Base-by-base conservation (phyloP, 2,888 invertebrate genomes). In the Meloe dianella region DNA sequence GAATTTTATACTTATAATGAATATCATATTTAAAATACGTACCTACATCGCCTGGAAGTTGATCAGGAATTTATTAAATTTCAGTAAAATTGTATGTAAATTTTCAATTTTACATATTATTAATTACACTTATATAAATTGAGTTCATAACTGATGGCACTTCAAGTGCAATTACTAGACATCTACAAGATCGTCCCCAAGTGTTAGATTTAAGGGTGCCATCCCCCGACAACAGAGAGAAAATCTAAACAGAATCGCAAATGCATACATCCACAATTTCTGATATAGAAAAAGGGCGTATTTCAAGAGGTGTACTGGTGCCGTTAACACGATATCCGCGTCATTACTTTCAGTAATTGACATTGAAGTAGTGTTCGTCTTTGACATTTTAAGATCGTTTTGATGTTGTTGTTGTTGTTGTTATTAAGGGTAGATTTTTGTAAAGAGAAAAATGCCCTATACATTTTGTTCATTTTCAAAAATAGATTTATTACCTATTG, bases 61-160 rank as follows among this genome's bases (percentile, higher is more conserved):
- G 5, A 35, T 14, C 35, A 14, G 35, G 7, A 35, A 14, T 35
- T 35, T 20, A 47, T 47, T 20, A 20, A 47, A 47, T 20, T 47
- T 47, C 5, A 12, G 4, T 20, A 47, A 17, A 47, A 10, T 47
- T 9, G 20, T 10, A 4, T 27, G 27, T 2, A 3, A 27, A 27
- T 27, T 27, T 27, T 27, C 27, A 3, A 17, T 70, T 74, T 65
- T n/a, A n/a, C n/a, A n/a, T n/a, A n/a, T n/a, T n/a, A n/a, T 76
- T 82, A 82, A 82, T 82, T 81, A 81, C 81, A 82, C n/a, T n/a
- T n/a, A n/a, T 82, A 81, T 78, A 82, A 82, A 82, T 82, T 82
- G 82, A 82, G 79, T 82, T 82, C 80, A 82, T 82, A 79, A 81
- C 79, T 80, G 76, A 77, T 78, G 81, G 79, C 81, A 81, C 82